These are phyloP conservation scores for Bufo gargarizans DNA, from an alignment of 2,113 vertebrate species.

Conservation along the genomic window DNA sequence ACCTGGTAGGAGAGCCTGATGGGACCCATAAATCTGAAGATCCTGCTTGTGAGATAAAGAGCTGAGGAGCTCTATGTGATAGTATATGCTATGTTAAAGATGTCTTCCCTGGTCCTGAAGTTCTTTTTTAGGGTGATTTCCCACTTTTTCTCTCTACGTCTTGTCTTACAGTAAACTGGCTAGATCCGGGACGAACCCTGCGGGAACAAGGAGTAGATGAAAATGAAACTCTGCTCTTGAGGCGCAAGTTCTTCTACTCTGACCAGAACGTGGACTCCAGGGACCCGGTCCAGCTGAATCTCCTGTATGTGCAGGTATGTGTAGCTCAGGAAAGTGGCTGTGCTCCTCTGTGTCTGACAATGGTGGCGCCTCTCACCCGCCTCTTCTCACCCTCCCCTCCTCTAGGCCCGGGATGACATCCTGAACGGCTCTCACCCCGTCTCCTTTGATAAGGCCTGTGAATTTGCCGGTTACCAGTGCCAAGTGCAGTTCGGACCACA, in stretches of 20 bases:
- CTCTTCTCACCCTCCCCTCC: background rate
- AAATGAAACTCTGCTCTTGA: constrained; percentile 88
- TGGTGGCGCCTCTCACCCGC: too few relatives aligned
- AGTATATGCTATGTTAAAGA: too few relatives aligned
- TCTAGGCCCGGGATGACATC: constrained; percentile 94
- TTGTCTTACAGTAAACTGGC: constrained; percentile 89
- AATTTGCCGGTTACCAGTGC: constrained; percentile 94
- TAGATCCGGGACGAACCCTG: constrained; percentile 91
- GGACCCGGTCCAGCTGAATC: constrained; percentile 94
- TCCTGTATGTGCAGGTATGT: constrained; percentile 93
- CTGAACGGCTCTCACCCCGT: constrained; percentile 96
- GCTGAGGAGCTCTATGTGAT: too few relatives aligned
- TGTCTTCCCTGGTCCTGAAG: background rate
- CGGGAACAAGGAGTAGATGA: constrained; percentile 94
- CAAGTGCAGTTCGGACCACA: constrained; percentile 97
- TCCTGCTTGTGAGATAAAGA: too few relatives aligned
- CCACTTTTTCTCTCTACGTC: too few relatives aligned
- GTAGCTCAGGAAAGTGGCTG: too few relatives aligned
- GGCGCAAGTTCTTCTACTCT: constrained; percentile 96
- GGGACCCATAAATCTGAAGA: background rate
- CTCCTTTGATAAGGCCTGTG: constrained; percentile 97
- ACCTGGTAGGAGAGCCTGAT: background rate
- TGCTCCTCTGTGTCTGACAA: background rate
- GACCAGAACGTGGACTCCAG: constrained; percentile 96
- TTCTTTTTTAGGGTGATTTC: too few relatives aligned